Base-by-base conservation (phyloP, 2,797 vertebrate genomes). In the Galagoides demidoff region DNA sequence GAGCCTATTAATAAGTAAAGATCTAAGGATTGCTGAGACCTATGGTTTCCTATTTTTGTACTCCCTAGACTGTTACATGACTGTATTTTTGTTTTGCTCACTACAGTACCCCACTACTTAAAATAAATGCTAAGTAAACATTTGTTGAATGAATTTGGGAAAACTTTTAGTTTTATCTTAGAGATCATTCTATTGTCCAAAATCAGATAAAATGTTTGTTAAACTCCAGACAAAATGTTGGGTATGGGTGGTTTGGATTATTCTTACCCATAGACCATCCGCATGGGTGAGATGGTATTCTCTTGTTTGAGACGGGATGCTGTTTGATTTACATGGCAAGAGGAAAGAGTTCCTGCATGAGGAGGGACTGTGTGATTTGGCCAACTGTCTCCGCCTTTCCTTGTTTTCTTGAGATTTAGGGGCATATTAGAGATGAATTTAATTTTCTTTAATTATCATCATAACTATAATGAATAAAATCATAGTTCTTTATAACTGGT, bases 381-480 rank as follows among this genome's bases (percentile, higher is more conserved):
- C 64, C 7, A 6, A 9, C 37, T 29, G 4, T 34, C 10, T 59
- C 37, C 45, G 29, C 31, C 13, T 61, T 59, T 73, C 74, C 64
- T 77, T 92, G 43, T 59, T 78, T 39, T 12, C 27, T 79, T 95
- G 63, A 74, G 39, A 79, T 55, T 77, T 78, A 73, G 29, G 34
- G 31, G 20, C 59, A 2, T 85, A 23, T 71, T 71, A 64, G 43
- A 74, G 89, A 64, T 81, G 14, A 34, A n/a, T 85, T 95, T 85
- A 52, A 66, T 90, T 85, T 82, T 68, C 52, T 34, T 94, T 87
- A n/a, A n/a, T 95, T 76, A 78, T 84, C 14, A 57, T 81, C 43
- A 59, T 66, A 34, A 70, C 39, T 86, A 1, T 88, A 73, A 85
- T 71, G 43, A 91, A 59, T 79, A 73, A 77, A 37, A 70, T 85